phyloP scores from a whole-genome alignment of 2,113 vertebrate genomes.

The Scytalopus superciliaris region DNA sequence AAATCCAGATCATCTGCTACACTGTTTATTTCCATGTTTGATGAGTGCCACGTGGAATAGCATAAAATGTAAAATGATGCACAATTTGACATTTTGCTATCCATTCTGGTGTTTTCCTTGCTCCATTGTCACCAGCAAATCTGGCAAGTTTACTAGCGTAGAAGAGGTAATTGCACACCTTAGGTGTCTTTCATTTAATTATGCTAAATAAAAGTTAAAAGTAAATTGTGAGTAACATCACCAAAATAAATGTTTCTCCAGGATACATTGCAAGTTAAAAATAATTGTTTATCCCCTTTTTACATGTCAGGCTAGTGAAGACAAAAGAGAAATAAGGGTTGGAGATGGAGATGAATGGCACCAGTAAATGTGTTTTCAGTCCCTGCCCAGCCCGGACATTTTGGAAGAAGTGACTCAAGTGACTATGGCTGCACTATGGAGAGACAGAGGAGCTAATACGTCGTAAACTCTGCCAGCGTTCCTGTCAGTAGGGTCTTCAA shows the following conservation, averaged over 20 bases:
- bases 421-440: neutral
- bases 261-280: neutral
- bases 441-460: neutral
- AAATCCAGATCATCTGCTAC: neutral
- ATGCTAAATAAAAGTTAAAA: neutral
- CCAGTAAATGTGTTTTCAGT: neutral
- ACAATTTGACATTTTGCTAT: neutral
- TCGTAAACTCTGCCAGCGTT: neutral
- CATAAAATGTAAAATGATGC: neutral
- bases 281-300: neutral
- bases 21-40: neutral
- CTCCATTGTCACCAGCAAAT: neutral
- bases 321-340: neutral
- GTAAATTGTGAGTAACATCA: neutral
- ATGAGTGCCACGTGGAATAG: neutral
- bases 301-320: neutral
- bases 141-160: neutral
- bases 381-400: neutral
- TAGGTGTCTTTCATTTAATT: neutral
- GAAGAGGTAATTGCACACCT: neutral
- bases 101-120: neutral
- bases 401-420: neutral
- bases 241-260: neutral
- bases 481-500: neutral
- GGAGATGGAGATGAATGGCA: neutral